Evolutionary conservation across 2,888 invertebrate species (phyloP).

Genomic region (Spodoptera picta): DNA sequence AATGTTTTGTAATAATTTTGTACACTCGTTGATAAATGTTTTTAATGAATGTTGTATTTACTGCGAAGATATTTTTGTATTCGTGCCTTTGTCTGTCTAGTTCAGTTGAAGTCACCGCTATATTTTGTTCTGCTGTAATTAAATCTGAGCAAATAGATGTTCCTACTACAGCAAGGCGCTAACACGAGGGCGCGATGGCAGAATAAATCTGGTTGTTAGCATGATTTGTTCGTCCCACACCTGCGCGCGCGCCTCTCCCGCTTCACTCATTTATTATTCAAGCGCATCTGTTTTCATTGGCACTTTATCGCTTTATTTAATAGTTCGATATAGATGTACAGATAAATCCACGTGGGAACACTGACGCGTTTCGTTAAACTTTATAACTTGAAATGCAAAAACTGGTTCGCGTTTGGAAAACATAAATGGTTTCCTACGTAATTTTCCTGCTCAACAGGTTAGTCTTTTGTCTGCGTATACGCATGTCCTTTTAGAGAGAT

Average conservation of each 20-base stretch:
- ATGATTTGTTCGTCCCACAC: constrained; percentile 58
- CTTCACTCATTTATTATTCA: constrained; percentile 58
- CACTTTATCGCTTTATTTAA: constrained; percentile 55
- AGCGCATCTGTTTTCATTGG: constrained; percentile 54
- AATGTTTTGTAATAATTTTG: constrained; percentile 5
- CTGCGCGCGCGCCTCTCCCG: constrained; percentile 38
- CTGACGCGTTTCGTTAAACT: constrained; percentile 31
- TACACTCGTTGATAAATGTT: background rate
- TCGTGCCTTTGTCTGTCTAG: too few species aligned
- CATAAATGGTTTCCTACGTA: constrained; percentile 49
- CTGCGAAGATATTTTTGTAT: too few species aligned
- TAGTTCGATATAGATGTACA: constrained; percentile 40
- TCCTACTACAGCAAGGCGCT: constrained; percentile 32
- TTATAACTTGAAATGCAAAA: constrained; percentile 40
- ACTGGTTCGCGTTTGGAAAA: constrained; percentile 48
- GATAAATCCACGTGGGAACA: constrained; percentile 38
- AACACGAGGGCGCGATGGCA: constrained; percentile 36
- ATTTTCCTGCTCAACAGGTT: constrained; percentile 50
- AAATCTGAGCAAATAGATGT: constrained; percentile 18
- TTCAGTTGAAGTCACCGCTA: too few species aligned
- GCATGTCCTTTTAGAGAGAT: constrained; percentile 52
- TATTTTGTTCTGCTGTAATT: constrained; percentile 1
- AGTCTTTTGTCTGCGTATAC: constrained; percentile 51
- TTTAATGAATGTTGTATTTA: too few species aligned
- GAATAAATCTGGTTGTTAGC: constrained; percentile 49